phyloP scores from a whole-genome alignment of 2,797 vertebrate genomes.

The Synanceia verrucosa region DNA sequence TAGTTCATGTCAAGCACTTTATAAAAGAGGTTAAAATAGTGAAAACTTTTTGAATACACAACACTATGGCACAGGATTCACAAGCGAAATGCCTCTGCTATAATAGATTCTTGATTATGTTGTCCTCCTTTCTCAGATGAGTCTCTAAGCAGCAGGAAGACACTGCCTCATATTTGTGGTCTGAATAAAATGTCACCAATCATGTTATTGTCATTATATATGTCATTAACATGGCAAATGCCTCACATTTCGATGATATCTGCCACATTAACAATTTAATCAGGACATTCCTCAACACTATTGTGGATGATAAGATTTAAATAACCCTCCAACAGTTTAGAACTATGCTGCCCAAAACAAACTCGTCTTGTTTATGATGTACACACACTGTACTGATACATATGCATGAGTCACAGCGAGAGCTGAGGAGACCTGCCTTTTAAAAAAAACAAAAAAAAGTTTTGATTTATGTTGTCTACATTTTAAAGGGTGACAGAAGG shows the following conservation, averaged over 20 bases:
- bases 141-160: background rate
- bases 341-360: background rate
- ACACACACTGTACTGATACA: no score
- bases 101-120: slow-evolving; percentile 23
- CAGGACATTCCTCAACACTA: background rate
- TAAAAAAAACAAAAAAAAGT: background rate
- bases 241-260: slow-evolving; percentile 3
- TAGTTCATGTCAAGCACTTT: background rate
- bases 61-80: background rate
- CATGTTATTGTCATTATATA: no score
- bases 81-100: background rate
- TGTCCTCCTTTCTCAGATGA: background rate
- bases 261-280: slow-evolving; percentile 6
- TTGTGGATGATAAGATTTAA: slow-evolving; percentile 6
- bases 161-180: slow-evolving; percentile 16
- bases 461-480: background rate
- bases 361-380: no score
- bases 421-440: background rate
- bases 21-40: background rate
- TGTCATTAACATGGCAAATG: slow-evolving; percentile 30
- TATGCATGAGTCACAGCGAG: no score
- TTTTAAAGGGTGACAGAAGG: background rate
- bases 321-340: slow-evolving; percentile 3
- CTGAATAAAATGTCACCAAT: slow-evolving; percentile 25
- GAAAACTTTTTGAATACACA: background rate